Conservation (phyloP, 2,888 invertebrate genomes). For the Diarsia rubi region DNA sequence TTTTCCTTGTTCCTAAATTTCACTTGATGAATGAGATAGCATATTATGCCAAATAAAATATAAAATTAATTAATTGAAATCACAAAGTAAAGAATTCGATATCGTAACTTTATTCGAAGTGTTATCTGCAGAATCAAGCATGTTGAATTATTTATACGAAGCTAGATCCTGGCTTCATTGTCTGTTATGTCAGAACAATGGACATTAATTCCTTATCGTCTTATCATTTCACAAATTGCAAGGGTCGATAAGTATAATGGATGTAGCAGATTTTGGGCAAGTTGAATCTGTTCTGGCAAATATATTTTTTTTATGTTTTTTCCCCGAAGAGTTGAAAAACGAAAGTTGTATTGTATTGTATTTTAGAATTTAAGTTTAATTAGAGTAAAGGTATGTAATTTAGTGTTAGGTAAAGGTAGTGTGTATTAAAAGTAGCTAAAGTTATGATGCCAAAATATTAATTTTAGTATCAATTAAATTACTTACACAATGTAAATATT, state of each 20-base stretch:
- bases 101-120: constrained; percentile 19
- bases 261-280: constrained; percentile 10
- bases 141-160: constrained; percentile 42
- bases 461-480: too few relatives aligned
- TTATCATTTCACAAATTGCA: constrained; percentile 39
- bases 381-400: too few relatives aligned
- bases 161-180: constrained; percentile 27
- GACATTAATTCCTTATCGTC: constrained; percentile 21
- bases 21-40: neutral
- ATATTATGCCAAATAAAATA: neutral
- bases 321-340: neutral
- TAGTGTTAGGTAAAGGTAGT: too few relatives aligned
- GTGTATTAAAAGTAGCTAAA: too few relatives aligned
- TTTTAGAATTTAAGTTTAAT: too few relatives aligned
- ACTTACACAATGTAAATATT: too few relatives aligned
- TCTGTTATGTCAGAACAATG: constrained; percentile 38
- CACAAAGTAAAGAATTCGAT: neutral
- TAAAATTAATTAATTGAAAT: too few relatives aligned
- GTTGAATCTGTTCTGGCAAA: neutral
- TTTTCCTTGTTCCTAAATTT: neutral
- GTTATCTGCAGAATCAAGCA: constrained; percentile 39
- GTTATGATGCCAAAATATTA: too few relatives aligned
- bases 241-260: constrained; percentile 11
- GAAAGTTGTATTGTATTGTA: too few relatives aligned
- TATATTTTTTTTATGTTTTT: neutral